Percentiles rank a stretch among this genome's conserved stretches.
These are phyloP conservation scores for Drepana arcuata DNA, from an alignment of 1,140 invertebrate genomes.

Conservation along the genomic window DNA sequence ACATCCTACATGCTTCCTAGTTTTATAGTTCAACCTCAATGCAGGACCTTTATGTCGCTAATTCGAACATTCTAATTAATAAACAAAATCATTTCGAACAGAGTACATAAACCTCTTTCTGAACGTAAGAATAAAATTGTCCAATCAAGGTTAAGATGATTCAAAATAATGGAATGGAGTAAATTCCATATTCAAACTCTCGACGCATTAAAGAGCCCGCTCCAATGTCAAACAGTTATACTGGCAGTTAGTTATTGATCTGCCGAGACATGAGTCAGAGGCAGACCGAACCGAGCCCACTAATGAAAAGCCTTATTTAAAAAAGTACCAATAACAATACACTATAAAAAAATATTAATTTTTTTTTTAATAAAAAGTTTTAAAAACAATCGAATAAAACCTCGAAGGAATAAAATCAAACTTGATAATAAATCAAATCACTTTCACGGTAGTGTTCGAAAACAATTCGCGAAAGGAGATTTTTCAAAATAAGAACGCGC, in stretches of 20 bases:
- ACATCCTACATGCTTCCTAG: too few relatives aligned
- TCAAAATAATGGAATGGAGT: too few relatives aligned
- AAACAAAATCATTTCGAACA: background rate
- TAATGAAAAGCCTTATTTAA: constrained; percentile 3
- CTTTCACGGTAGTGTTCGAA: background rate
- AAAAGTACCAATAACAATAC: constrained; percentile 1
- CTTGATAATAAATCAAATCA: background rate
- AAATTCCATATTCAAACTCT: constrained; percentile 1
- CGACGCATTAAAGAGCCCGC: background rate
- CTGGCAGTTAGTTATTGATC: constrained; percentile 9
- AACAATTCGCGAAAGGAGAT: background rate
- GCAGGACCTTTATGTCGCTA: too few relatives aligned
- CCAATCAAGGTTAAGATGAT: background rate
- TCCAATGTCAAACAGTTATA: constrained; percentile 3
- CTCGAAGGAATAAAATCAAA: background rate
- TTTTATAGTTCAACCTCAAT: too few relatives aligned
- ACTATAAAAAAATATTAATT: background rate
- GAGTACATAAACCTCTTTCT: background rate
- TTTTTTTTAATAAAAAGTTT: background rate
- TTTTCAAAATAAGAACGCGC: background rate
- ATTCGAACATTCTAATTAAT: background rate
- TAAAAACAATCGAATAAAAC: background rate
- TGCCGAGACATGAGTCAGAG: constrained; percentile 6
- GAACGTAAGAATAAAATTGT: background rate
- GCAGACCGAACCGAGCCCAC: background rate